phyloP scores from a whole-genome alignment of 1,140 invertebrate genomes.

The Acromyrmex echinatior region DNA sequence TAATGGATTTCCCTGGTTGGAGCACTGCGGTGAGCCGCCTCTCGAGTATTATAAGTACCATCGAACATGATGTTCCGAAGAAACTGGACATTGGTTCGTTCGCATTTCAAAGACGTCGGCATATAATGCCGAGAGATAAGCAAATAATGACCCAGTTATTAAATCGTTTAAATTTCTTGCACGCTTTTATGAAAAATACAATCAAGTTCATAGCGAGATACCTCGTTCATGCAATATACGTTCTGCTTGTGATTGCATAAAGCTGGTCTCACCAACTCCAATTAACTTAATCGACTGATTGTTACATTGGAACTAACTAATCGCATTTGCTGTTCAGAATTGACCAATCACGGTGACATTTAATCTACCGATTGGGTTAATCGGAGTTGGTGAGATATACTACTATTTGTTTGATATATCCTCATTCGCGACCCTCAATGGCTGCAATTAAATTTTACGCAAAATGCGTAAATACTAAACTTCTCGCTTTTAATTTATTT shows the following conservation, averaged over 20 bases:
- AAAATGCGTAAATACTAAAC: neutral
- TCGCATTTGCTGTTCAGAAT: too few species aligned
- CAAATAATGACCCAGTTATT: slow-evolving; percentile 55
- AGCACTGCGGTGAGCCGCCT: slow-evolving; percentile 22
- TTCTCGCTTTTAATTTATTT: neutral
- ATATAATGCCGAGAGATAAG: slow-evolving; percentile 28
- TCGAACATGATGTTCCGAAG: slow-evolving; percentile 39
- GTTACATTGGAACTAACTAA: too few species aligned
- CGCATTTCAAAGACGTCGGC: slow-evolving; percentile 31
- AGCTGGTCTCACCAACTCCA: too few species aligned
- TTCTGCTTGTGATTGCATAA: neutral
- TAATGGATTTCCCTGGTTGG: slow-evolving; percentile 59
- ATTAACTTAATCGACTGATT: too few species aligned
- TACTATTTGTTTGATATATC: neutral
- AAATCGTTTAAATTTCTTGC: slow-evolving; percentile 22
- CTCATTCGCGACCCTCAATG: neutral
- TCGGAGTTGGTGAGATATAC: too few species aligned
- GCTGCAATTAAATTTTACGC: neutral
- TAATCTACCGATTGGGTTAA: too few species aligned
- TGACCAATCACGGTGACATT: too few species aligned
- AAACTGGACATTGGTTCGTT: slow-evolving; percentile 31
- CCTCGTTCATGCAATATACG: neutral
- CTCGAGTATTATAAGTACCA: slow-evolving; percentile 49
- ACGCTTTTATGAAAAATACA: neutral
- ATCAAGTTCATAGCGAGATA: neutral